A percentile compares a stretch with the other conserved stretches of the same genome.
Conservation (phyloP, 2,888 invertebrate species). For the Pammene fasciana region DNA sequence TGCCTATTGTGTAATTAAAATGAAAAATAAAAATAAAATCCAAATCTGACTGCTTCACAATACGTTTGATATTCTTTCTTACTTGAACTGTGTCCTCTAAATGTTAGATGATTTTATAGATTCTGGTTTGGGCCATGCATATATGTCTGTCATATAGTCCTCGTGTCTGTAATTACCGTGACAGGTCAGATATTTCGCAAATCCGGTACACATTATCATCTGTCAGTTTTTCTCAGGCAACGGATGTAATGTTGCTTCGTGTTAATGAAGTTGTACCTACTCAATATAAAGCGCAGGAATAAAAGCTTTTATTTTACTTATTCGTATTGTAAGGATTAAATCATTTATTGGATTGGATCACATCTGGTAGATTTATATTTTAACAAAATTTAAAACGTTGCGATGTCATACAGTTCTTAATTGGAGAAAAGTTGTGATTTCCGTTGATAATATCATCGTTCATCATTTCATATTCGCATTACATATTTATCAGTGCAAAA, state of each 20-base stretch:
- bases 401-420: conserved; percentile 57
- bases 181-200: not conserved
- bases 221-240: conserved; percentile 1
- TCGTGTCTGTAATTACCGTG: no score
- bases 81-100: no score
- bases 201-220: not conserved
- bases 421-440: conserved; percentile 55
- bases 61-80: no score
- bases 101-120: no score
- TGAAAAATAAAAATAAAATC: no score
- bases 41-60: no score
- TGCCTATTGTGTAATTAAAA: no score
- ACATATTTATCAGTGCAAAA: conserved; percentile 8
- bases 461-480: conserved; percentile 43
- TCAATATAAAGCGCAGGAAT: conserved; percentile 51
- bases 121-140: no score
- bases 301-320: conserved; percentile 66
- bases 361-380: conserved; percentile 68
- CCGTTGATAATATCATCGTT: conserved; percentile 48
- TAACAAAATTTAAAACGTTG: conserved; percentile 62
- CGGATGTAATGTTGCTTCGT: not conserved
- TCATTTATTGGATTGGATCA: conserved; percentile 75
- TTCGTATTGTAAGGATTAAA: conserved; percentile 54
- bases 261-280: conserved; percentile 10
- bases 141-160: no score